Base-by-base conservation (phyloP, 64 coral and sea anemone genomes). In the Cladopsammia gracilis region DNA sequence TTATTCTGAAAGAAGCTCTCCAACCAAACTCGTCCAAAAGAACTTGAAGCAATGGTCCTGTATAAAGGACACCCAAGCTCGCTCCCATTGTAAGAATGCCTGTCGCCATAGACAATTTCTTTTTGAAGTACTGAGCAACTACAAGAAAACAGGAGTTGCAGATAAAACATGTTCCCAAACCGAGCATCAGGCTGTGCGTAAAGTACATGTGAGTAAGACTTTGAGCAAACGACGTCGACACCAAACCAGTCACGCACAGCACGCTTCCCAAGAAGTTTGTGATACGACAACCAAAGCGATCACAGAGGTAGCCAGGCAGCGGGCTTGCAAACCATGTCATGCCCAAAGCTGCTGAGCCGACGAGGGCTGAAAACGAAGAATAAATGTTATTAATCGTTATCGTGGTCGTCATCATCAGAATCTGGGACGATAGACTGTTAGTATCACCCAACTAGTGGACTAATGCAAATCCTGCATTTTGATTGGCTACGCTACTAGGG, bases 261-360 rank as follows among this genome's bases (percentile, higher is more conserved):
- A 65, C 15, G 15, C 49, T 18, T 62, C 92, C 92, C 6, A 80
- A 15, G 75, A 94, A 64, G 10, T 56, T 20, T 14, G 86, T 82
- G 20, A 61, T 57, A 19, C 92, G 92, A 18, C 71, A 90, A 58
- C 93, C 88, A 73, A 95, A 90, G 14, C 76, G 70, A 58, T 86
- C 78, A 25, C 78, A 89, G 5, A 82, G 48, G 23, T 75, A 76
- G 7, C 60, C 67, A 7, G 56, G 62, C 44, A 95, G 80, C 64
- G 93, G 93, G 56, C 75, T 71, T 12, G 70, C 58, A 11, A 95
- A 70, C 73, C 47, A 95, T 59, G 25, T 20, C 76, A 90, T 43
- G 15, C 66, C 70, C 58, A 88, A 76, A 18, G 87, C 79, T 47
- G 76, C 74, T 60, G 93, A 95, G 7, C 87, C 87, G 5, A 95